Percentiles rank a stretch among this genome's conserved stretches.
Evolutionary conservation across 2,888 invertebrate genomes (phyloP).

Genomic region (Dendrolimus pini): DNA sequence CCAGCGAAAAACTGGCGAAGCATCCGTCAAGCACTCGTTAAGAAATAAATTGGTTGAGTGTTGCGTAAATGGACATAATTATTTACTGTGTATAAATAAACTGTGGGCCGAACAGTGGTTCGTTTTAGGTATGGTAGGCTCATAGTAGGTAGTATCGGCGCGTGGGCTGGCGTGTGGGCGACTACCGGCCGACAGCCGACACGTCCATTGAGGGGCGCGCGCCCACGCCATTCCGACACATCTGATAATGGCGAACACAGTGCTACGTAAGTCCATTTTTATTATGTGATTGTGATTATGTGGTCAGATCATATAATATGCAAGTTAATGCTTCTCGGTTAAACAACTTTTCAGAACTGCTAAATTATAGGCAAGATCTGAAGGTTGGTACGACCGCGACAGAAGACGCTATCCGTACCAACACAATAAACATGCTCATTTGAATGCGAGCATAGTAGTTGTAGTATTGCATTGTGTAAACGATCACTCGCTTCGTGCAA

Average conservation of each 20-base stretch:
- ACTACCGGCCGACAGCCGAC: constrained; percentile 27
- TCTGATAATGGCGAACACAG: constrained; percentile 47
- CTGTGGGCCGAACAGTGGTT: neutral
- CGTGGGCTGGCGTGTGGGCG: constrained; percentile 38
- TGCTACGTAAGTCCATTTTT: constrained; percentile 8
- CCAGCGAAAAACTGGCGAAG: neutral
- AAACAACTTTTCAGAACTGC: neutral
- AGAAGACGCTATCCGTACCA: constrained; percentile 2
- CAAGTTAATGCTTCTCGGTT: neutral
- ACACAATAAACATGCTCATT: constrained; percentile 27
- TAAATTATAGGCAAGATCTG: neutral
- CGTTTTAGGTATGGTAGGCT: constrained; percentile 17
- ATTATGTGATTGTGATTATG: neutral
- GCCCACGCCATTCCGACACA: constrained; percentile 43
- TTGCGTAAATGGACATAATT: constrained; percentile 27
- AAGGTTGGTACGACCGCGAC: neutral
- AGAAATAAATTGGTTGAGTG: constrained; percentile 35
- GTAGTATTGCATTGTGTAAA: constrained; percentile 40
- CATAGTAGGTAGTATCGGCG: constrained; percentile 24
- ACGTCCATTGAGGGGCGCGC: constrained; percentile 61
- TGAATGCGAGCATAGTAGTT: constrained; percentile 29
- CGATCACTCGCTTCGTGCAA: constrained; percentile 38
- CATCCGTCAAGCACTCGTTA: constrained; percentile 13
- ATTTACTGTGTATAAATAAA: neutral
- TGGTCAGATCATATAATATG: too few species aligned